Percentiles rank a stretch among this genome's conserved stretches.
Evolutionary conservation across 2,888 invertebrate genomes (phyloP).

Genomic region (Alentia gelatinosa): DNA sequence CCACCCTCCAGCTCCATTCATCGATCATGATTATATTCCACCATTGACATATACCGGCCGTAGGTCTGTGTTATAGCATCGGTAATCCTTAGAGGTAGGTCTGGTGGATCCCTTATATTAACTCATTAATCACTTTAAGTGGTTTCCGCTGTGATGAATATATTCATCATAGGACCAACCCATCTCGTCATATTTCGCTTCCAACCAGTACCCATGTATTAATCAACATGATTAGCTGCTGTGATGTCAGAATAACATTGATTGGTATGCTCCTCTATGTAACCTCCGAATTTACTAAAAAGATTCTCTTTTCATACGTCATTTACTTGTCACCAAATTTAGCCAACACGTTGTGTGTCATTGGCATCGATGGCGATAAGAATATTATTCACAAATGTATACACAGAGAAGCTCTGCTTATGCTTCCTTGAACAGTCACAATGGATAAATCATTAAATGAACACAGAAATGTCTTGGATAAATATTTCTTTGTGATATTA

Average conservation of each 20-base stretch:
- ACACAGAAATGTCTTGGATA: too few species aligned
- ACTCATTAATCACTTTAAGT: constrained; percentile 31
- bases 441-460: too few species aligned
- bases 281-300: too few species aligned
- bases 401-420: too few species aligned
- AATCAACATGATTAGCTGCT: constrained; percentile 2
- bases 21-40: background rate
- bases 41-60: background rate
- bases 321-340: too few species aligned
- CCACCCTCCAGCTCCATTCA: background rate
- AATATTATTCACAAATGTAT: too few species aligned
- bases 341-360: too few species aligned
- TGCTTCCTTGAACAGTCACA: too few species aligned
- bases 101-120: background rate
- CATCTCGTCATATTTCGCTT: background rate
- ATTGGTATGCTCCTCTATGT: background rate
- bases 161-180: constrained; percentile 24
- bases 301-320: too few species aligned
- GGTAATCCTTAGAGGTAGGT: background rate
- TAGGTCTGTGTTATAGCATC: background rate
- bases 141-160: background rate
- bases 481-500: too few species aligned
- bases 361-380: too few species aligned
- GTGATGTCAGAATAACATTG: background rate
- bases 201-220: background rate